Base-by-base conservation (phyloP, 2,797 vertebrate species). In the Catamblyrhynchus diadema region DNA sequence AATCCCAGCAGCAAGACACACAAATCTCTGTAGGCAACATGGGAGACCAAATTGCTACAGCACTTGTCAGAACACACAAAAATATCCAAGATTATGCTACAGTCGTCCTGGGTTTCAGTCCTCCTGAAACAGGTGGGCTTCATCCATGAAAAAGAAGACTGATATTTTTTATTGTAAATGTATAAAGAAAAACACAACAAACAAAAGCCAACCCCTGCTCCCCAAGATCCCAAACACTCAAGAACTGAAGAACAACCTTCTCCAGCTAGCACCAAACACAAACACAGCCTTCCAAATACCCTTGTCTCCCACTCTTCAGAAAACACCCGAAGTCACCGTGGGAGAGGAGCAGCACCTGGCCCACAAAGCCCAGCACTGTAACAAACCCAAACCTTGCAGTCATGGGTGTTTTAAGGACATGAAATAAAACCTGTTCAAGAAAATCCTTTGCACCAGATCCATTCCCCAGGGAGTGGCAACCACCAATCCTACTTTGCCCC, bases 351-450 rank as follows among this genome's bases (percentile, higher is more conserved):
- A 91, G 45, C 23, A 32, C 23, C 51, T 39, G 20, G 74, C 18
- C 10, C 45, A 41, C 54, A 66, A 59, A 85, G 24, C 13, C 23
- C n/a, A 69, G 14, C 0, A 39, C 10, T 7, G 1, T 27, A 24
- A 45, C n/a, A 88, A 86, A 44, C 28, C 6, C 39, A 69, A 3
- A 53, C 27, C 22, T 27, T 53, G 32, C 8, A 21, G n/a, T n/a
- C 28, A 2, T 0, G 1, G 12, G 12, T 33, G 33, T 64, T 44
- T 32, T 45, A n/a, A 0, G 32, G 16, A 42, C 3, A 2, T 24
- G 25, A 80, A 90, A 37, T 25, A 41, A 80, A 71, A 56, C 8
- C 41, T 75, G 21, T 5, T 56, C 25, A 85, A 59, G 21, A 51
- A 80, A 86, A 57, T 20, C 42, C 42, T 66, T 41, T 4, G 3